Evolutionary conservation across 2,797 vertebrate genomes (phyloP).

Genomic region (Dallia pectoralis): DNA sequence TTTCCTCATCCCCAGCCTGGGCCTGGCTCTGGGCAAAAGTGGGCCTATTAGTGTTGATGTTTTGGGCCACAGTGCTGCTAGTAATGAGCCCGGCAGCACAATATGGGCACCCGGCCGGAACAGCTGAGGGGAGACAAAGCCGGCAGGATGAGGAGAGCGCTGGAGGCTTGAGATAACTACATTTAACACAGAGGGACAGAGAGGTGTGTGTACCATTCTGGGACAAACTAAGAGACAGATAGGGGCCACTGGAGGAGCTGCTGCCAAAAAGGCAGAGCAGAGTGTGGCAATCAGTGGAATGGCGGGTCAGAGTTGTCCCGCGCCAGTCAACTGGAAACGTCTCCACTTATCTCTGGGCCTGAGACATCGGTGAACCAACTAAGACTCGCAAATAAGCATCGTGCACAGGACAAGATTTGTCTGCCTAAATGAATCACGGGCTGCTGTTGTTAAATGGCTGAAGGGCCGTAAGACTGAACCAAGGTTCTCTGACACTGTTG

Average conservation of each 20-base stretch:
- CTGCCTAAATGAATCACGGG: slow-evolving; percentile 57
- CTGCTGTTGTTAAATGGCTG: slow-evolving; percentile 48
- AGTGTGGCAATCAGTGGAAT: slow-evolving; percentile 71
- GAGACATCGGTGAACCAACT: slow-evolving; percentile 61
- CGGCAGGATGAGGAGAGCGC: slow-evolving; percentile 65
- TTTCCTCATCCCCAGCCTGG: slow-evolving; percentile 18
- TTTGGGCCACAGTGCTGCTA: slow-evolving; percentile 71
- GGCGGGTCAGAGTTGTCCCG: slow-evolving; percentile 65
- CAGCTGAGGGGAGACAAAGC: slow-evolving; percentile 77
- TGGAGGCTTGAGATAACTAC: slow-evolving; percentile 64
- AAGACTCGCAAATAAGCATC: slow-evolving; percentile 53
- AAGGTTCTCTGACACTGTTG: slow-evolving; percentile 18
- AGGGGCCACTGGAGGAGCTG: slow-evolving; percentile 59
- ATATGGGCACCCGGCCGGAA: slow-evolving; percentile 81
- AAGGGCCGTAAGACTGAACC: slow-evolving; percentile 4
- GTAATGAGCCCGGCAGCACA: slow-evolving; percentile 81
- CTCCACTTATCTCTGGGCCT: slow-evolving; percentile 64
- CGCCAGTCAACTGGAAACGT: slow-evolving; percentile 73
- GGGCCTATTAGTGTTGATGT: slow-evolving; percentile 74
- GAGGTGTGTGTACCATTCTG: slow-evolving; percentile 47
- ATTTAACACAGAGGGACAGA: slow-evolving; percentile 62
- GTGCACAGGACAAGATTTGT: slow-evolving; percentile 59
- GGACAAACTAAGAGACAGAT: slow-evolving; percentile 60
- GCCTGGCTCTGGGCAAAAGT: slow-evolving; percentile 26
- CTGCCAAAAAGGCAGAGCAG: slow-evolving; percentile 67